Base-by-base conservation (phyloP, 2,888 invertebrate species). In the Lepidocyrtoides sp. region DNA sequence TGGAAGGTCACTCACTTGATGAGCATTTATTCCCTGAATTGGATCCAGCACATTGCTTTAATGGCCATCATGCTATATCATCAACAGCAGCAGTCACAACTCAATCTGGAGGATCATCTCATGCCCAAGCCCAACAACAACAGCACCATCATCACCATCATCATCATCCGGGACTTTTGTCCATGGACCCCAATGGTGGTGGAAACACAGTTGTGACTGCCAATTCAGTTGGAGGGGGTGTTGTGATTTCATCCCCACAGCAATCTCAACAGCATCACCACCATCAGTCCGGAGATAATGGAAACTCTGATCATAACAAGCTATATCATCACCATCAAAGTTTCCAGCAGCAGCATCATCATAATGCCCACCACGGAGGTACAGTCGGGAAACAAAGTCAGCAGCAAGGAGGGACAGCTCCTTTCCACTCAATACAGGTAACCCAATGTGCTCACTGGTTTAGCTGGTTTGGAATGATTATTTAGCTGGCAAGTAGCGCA, bases 1-100 rank as follows among this genome's bases (percentile, higher is more conserved):
- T 94, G 94, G 94, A 94, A 94, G 94, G 94, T 92, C 94, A 94
- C 92, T 93, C 93, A 92, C 92, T 94, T 90, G 94, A 94, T 91
- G 93, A 94, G 92, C 93, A 94, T 82, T 94, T 94, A 92, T 94
- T 94, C 93, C 94, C 94, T 91, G 94, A 94, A 91, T 93, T 94
- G 91, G 94, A 94, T 88, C 93, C 93, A 91, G 89, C 92, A 88
- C 94, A 94, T 92, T 93, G 94, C 93, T 94, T 93, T 92, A 94
- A 94, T 93, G 93, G 94, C 17, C 92, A 93, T 84, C 89, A 89
- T 91, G 72, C 91, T 83, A 69, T 88, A 88, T 51, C 89, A 60
- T 57, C 87, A 72, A n/a, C 92, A 69, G 48, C 86, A 36, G 63
- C 81, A 63, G 63, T 69, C 26, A n/a, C 92, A 69, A 77, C 86